Conservation (phyloP, 92 coral and sea anemone species). For the Zoanthus solanderi region DNA sequence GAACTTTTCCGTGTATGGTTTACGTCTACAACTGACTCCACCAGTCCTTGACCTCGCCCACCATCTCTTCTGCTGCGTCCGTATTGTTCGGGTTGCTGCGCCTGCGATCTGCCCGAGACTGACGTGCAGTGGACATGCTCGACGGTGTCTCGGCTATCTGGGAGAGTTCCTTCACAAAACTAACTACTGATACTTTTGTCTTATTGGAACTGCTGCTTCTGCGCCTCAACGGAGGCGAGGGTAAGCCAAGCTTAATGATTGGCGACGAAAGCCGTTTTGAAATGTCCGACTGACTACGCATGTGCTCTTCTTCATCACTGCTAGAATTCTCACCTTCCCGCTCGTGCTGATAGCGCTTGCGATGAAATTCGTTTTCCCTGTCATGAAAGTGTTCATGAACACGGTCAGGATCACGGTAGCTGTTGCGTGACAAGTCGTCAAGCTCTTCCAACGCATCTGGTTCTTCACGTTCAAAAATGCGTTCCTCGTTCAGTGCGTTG, state of each 20-base stretch:
- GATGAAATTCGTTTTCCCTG: slow-evolving; percentile 21
- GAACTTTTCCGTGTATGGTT: not conserved
- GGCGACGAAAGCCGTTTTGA: slow-evolving; percentile 74
- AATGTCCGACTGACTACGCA: slow-evolving; percentile 44
- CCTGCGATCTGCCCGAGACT: slow-evolving; percentile 30
- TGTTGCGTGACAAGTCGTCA: slow-evolving; percentile 23
- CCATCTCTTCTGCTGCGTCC: slow-evolving; percentile 69
- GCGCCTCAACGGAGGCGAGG: slow-evolving; percentile 39
- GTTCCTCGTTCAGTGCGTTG: slow-evolving; percentile 78
- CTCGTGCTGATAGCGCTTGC: slow-evolving; percentile 60
- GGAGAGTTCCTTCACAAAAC: slow-evolving; percentile 25
- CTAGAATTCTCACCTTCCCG: slow-evolving; percentile 79
- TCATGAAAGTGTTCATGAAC: slow-evolving; percentile 14
- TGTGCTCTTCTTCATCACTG: slow-evolving; percentile 85
- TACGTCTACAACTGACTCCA: slow-evolving; percentile 54
- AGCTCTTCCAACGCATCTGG: slow-evolving; percentile 28
- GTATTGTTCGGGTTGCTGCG: slow-evolving; percentile 44
- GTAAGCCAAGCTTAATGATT: slow-evolving; percentile 41
- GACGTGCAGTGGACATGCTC: slow-evolving; percentile 4
- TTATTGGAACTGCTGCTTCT: slow-evolving; percentile 34
- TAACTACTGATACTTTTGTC: slow-evolving; percentile 28
- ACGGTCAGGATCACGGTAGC: slow-evolving; percentile 40
- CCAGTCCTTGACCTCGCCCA: slow-evolving; percentile 83
- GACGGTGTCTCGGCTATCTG: slow-evolving; percentile 8
- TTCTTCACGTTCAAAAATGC: slow-evolving; percentile 40